Evolutionary conservation across 2,888 invertebrate genomes (phyloP).

Genomic region (Aleiodes alternator): DNA sequence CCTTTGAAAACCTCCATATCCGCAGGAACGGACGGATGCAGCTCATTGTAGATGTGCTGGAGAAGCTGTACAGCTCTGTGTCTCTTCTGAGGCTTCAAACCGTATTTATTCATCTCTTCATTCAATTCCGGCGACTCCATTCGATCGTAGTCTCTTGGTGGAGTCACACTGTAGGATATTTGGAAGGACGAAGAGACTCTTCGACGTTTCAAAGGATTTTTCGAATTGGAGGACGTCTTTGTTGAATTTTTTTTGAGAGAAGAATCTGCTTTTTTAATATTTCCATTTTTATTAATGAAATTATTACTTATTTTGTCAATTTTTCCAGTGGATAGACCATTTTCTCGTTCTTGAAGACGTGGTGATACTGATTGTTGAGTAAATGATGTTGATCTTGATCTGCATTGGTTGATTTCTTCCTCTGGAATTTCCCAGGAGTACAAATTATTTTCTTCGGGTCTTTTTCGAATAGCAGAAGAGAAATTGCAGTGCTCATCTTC

Average conservation of each 20-base stretch:
- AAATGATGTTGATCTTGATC: background rate
- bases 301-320: background rate
- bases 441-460: background rate
- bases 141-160: conserved; percentile 76
- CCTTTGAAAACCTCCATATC: background rate
- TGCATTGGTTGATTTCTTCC: background rate
- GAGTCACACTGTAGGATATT: conserved; percentile 71
- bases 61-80: conserved; percentile 77
- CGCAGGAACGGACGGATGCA: conserved; percentile 74
- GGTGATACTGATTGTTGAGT: background rate
- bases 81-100: conserved; percentile 77
- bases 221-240: background rate
- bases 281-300: no score
- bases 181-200: background rate
- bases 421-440: background rate
- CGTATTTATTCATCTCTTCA: conserved; percentile 77
- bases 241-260: background rate
- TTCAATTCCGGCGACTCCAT: conserved; percentile 71
- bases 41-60: conserved; percentile 78
- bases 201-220: background rate
- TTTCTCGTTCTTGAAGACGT: no score
- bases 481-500: no score
- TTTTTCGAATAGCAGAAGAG: background rate
- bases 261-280: background rate
- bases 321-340: no score